A percentile compares a stretch with the other conserved stretches of the same genome.
These are phyloP conservation scores for Alethe diademata DNA, from an alignment of 2,113 vertebrate species.

Conservation along the genomic window DNA sequence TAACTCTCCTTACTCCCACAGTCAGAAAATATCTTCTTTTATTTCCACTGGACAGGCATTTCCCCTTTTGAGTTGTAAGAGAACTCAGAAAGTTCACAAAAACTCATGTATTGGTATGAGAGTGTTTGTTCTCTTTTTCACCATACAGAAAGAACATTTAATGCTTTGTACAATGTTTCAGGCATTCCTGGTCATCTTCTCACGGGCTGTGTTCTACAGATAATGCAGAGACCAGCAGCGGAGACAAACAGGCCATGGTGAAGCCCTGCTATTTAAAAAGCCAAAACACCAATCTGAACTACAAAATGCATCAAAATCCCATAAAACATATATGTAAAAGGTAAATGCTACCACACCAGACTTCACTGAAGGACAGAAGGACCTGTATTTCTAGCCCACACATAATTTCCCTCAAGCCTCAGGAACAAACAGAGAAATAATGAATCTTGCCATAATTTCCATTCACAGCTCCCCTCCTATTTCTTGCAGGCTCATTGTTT, in stretches of 20 bases:
- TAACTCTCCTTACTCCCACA: neutral
- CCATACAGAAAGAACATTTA: neutral
- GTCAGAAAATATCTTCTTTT: neutral
- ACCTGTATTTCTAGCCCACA: neutral
- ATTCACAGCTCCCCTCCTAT: neutral
- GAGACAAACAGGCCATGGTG: neutral
- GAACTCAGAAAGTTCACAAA: neutral
- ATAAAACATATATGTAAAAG: neutral
- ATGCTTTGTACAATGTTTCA: neutral
- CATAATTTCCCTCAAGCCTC: neutral
- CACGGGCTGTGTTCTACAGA: neutral
- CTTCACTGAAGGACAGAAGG: neutral
- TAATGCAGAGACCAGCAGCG: neutral
- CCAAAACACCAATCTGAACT: neutral
- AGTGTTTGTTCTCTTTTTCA: neutral
- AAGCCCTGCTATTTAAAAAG: neutral
- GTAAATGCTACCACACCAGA: neutral
- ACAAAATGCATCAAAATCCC: neutral
- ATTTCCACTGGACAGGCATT: neutral
- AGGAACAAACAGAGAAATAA: neutral
- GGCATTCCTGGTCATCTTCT: neutral
- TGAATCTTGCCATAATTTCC: neutral
- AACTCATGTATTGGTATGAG: neutral
- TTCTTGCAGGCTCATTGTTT: neutral
- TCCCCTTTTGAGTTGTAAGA: neutral